Percentiles rank a stretch among this genome's conserved stretches.
These are phyloP conservation scores for Micromys minutus DNA, from an alignment of 2,113 vertebrate species.

Conservation along the genomic window DNA sequence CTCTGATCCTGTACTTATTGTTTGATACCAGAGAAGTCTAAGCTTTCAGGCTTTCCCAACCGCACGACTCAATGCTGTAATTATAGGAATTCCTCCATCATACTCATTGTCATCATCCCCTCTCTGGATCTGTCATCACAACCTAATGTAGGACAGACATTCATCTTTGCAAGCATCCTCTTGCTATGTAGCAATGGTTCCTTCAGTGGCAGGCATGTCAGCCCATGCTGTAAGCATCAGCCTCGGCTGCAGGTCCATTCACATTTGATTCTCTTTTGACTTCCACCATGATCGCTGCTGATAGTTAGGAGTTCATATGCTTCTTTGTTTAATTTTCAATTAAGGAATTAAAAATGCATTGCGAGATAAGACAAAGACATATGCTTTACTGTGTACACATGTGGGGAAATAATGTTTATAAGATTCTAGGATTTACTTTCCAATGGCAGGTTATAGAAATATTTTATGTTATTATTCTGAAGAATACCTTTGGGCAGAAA, in stretches of 20 bases:
- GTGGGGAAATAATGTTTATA: background rate
- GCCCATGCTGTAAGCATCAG: fast-evolving
- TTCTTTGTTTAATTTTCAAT: background rate
- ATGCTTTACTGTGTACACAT: background rate
- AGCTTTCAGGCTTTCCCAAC: background rate
- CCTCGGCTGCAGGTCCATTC: background rate
- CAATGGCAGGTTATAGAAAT: background rate
- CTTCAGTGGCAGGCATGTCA: background rate
- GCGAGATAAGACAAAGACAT: background rate
- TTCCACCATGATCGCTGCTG: background rate
- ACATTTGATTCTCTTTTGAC: background rate
- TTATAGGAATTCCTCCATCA: background rate
- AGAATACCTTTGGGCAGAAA: background rate
- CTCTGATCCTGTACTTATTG: fast-evolving
- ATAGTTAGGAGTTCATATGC: background rate
- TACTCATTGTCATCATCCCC: no score
- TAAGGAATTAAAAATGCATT: background rate
- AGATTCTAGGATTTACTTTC: background rate
- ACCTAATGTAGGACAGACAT: background rate
- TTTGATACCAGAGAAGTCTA: background rate
- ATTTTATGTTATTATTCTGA: background rate
- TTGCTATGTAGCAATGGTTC: background rate
- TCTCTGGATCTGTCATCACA: no score
- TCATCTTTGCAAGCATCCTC: background rate
- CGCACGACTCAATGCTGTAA: background rate